Evolutionary conservation across 2,113 vertebrate genomes (phyloP), one percentile per base, ranked within the genome.

Genomic region (Ahaetulla prasina): DNA sequence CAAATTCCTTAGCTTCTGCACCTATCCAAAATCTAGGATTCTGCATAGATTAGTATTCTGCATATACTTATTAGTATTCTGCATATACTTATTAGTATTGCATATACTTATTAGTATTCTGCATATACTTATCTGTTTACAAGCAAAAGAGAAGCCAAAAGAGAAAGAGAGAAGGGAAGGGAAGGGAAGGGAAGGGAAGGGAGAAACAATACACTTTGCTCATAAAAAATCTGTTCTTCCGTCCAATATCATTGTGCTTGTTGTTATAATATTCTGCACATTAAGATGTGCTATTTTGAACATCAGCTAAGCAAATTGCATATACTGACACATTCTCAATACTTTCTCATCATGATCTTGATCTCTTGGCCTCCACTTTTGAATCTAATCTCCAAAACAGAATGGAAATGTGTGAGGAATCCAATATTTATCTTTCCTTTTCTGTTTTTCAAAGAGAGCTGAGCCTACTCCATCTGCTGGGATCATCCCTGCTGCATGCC

Each of bases 401-500:
- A 52, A 25, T 0, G 54, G 68, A 93, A 39, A 0, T 8, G 43
- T 88, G 54, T 5, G 49, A 74, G 85, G 52, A 74, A 89, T 45
- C 7, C 0, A 25, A 0, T 6, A 52, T 93, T 47, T 22, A 27
- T n/a, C 27, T 68, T 43, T 1, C 35, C 1, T 49, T 0, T 0
- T 60, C 92, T 2, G n/a, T 1, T 49, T 0, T 0, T 60, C 92
- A 91, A 92, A 93, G 89, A 47, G 25, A 91, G 18, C 49, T 20
- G 90, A 94, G 57, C 3, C 39, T 2, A 43, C 91, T 1, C 0
- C 27, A 91, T 14, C 18, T 50, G 22, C n/a, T 1, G 0, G 0
- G 5, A 35, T 95, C 89, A 94, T 20, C 35, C 23, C 30, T 89
- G 27, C 4, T 23, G 92, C 92, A 39, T 10, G 92, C 89, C 53